Evolutionary conservation across 2,888 invertebrate species (phyloP), one percentile per base, ranked within the genome.

Genomic region (Meiosimyza decipiens): DNA sequence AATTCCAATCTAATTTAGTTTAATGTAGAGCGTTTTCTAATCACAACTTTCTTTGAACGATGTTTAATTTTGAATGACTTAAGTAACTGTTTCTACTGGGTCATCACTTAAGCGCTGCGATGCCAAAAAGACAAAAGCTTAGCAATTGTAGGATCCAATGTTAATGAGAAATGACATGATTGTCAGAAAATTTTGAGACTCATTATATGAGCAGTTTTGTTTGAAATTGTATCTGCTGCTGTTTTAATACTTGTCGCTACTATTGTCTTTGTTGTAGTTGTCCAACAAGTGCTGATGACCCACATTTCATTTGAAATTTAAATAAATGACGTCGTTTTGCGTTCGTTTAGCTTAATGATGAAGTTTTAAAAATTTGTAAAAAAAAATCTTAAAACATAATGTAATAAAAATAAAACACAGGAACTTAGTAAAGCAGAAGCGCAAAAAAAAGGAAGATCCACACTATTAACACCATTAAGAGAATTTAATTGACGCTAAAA

Each of bases 131-230:
- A 40, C 9, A 40, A 40, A 40, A 40, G 28, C 40, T 40, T 9
- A 40, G 9, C 40, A 9, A 9, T 6, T 40, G 6, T 40, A 1
- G 40, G 9, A 40, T 40, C 47, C n/a, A 47, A 71, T 49, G 65
- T 65, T 71, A 71, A 71, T 71, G 55, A 47, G 59, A 57, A 65
- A 59, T 51, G 71, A 71, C n/a, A 50, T 71, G 71, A 71, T 71
- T 71, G 57, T 65, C 71, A 59, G 40, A 40, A 33, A 60, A 40
- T 71, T 57, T 71, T 13, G 28, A 28, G 68, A 50, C 57, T 47
- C 68, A 59, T 68, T 68, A 59, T 59, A 13, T 13, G 52, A 69
- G 52, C 54, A n/a, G 6, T 54, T 54, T 52, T 33, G 47, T 66
- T 66, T 13, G 33, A 40, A 66, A 3, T 69, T 69, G 55, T 57